Evolutionary conservation across 2,113 vertebrate species (phyloP), one percentile per base, ranked within the genome.

Genomic region (Lophura nycthemera): DNA sequence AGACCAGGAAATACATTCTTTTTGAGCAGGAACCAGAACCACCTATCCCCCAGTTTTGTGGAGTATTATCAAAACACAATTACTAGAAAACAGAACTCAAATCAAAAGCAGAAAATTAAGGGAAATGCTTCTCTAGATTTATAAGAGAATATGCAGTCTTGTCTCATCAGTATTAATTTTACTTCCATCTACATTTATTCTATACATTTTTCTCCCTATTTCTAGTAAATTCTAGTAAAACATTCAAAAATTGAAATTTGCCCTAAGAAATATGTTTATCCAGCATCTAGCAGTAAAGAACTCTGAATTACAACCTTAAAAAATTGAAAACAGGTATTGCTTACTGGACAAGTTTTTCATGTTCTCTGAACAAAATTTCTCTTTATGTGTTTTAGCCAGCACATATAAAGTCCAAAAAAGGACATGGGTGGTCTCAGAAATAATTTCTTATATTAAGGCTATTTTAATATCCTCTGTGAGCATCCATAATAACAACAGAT

Each of bases 11-110:
- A 85, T 50, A 93, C 59, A 21, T 93, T 43, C 74, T 89, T 83
- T 96, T 96, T 83, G 85, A 54, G 40, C 67, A 90, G 74, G 67
- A 94, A 81, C 83, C 93, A 96, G 91, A 40, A 94, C 88, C 72
- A 88, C 80, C 64, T 72, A 73, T 78, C 91, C 87, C 69, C 89
- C 43, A 74, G 32, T 65, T 65, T 47, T 12, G 61, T 66, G 64
- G 30, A 87, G 57, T 48, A 74, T 40, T 85, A 94, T 83, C 72
- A 56, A 47, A 83, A 92, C 66, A 91, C 73, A 75, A 59, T 45
- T 30, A 86, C 83, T 91, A 74, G 73, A 88, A 93, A 71, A 0
- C 30, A 88, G 12, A 81, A 70, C 25, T 42, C 88, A 95, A 90
- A 66, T 60, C 80, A 96, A 87, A 97, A 75, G 78, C 60, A 81